A percentile compares a stretch with the other conserved stretches of the same genome.
Evolutionary conservation across 53 echinoderm and acorn worm genomes (phyloP).

Genomic region (Stichopus horrens): DNA sequence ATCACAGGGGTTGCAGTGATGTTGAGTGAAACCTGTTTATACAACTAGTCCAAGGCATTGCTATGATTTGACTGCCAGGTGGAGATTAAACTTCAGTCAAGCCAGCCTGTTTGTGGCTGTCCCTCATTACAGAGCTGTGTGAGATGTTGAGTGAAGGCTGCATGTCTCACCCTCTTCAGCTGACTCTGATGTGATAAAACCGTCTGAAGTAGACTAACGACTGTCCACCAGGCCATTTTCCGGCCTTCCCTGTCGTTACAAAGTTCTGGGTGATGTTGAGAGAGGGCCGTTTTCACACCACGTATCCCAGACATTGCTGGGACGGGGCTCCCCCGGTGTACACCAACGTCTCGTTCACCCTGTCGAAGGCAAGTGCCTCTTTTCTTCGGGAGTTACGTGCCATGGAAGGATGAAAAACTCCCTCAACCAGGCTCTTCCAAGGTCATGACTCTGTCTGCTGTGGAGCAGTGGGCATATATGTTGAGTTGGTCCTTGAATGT

Average conservation of each 20-base stretch:
- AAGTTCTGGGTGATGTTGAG: background rate
- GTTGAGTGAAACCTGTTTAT: no score
- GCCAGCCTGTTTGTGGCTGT: no score
- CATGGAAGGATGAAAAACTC: background rate
- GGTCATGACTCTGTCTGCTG: constrained; percentile 23
- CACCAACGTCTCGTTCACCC: background rate
- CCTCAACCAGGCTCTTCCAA: background rate
- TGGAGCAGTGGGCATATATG: constrained; percentile 65
- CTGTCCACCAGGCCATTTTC: no score
- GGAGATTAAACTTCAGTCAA: no score
- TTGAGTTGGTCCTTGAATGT: constrained; percentile 87
- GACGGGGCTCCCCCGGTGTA: background rate
- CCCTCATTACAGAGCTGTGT: no score
- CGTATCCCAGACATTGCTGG: background rate
- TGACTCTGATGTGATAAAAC: background rate
- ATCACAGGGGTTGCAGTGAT: no score
- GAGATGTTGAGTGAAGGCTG: no score
- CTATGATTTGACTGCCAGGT: no score
- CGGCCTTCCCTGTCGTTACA: no score
- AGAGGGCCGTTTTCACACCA: background rate
- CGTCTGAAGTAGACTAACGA: no score
- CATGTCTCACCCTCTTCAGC: background rate
- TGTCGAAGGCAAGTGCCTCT: background rate
- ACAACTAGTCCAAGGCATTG: no score
- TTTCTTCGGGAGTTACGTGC: background rate